phyloP scores from a whole-genome alignment of 2,797 vertebrate genomes.

The Delichon dasypus region DNA sequence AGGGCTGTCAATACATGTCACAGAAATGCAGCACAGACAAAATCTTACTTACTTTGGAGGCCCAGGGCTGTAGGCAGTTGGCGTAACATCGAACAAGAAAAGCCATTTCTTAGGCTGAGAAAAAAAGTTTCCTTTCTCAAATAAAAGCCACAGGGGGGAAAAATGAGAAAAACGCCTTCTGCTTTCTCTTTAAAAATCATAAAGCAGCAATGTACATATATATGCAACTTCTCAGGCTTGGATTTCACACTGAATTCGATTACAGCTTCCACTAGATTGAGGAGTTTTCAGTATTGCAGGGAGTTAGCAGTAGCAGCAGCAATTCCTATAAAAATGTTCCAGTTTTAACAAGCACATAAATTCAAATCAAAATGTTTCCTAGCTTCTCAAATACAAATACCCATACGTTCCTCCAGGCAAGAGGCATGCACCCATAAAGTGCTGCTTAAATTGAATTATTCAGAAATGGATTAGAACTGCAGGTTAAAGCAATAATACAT shows the following conservation, averaged over 20 bases:
- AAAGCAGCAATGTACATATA: constrained; percentile 57
- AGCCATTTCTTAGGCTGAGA: constrained; percentile 88
- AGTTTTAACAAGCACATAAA: constrained; percentile 66
- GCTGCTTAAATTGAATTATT: constrained; percentile 58
- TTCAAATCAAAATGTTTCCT: constrained; percentile 67
- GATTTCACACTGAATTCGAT: constrained; percentile 70
- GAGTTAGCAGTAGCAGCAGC: constrained; percentile 67
- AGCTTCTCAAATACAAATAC: constrained; percentile 61
- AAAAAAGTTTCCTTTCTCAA: constrained; percentile 86
- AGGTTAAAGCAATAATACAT: constrained; percentile 67
- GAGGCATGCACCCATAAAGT: constrained; percentile 57
- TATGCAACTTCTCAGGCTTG: constrained; percentile 64
- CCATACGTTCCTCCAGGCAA: constrained; percentile 49
- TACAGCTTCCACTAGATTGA: constrained; percentile 51
- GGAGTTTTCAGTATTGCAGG: constrained; percentile 63
- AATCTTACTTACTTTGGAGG: constrained; percentile 98
- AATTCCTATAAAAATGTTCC: constrained; percentile 69
- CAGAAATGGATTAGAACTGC: constrained; percentile 49
- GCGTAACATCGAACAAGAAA: constrained; percentile 99
- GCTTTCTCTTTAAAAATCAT: constrained; percentile 72
- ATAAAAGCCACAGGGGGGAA: constrained; percentile 65
- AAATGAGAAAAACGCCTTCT: constrained; percentile 60
- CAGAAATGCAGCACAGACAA: constrained; percentile 63
- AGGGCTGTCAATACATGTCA: neutral
- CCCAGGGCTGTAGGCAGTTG: constrained; percentile 99